These are phyloP conservation scores for Latheticus oryzae DNA, from an alignment of 2,888 invertebrate genomes.

Conservation along the genomic window DNA sequence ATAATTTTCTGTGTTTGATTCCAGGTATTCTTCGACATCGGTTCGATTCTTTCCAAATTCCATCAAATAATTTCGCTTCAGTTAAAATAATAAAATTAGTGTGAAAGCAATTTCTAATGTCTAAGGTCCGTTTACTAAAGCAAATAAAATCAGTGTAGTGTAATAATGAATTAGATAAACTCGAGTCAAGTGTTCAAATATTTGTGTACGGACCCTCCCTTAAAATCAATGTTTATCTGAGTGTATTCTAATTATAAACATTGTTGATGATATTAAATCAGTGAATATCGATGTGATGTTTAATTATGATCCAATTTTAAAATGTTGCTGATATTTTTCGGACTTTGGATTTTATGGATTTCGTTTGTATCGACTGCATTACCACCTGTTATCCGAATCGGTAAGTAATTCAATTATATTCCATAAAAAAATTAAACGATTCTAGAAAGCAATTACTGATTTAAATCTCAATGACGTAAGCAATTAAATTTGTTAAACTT, in stretches of 20 bases:
- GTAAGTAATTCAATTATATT: constrained; percentile 63
- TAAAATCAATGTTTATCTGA: constrained; percentile 53
- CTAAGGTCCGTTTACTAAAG: constrained; percentile 31
- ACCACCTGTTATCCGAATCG: constrained; percentile 75
- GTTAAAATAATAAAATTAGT: too few relatives aligned
- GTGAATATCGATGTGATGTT: constrained; percentile 45
- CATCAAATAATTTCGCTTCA: too few relatives aligned
- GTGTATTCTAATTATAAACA: constrained; percentile 52
- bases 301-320: constrained; percentile 45
- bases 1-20: too few relatives aligned
- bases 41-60: too few relatives aligned
- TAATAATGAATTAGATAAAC: constrained; percentile 53
- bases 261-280: constrained; percentile 52
- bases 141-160: constrained; percentile 49
- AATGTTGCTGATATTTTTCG: constrained; percentile 49
- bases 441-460: constrained; percentile 46
- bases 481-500: constrained; percentile 51
- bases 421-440: constrained; percentile 40
- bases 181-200: constrained; percentile 53
- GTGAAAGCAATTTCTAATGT: too few relatives aligned
- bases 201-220: constrained; percentile 52
- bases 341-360: too few relatives aligned
- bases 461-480: constrained; percentile 48
- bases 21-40: too few relatives aligned
- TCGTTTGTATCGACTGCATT: constrained; percentile 64